Evolutionary conservation across 2,888 invertebrate genomes (phyloP).

Genomic region (Ectobius pallidus): DNA sequence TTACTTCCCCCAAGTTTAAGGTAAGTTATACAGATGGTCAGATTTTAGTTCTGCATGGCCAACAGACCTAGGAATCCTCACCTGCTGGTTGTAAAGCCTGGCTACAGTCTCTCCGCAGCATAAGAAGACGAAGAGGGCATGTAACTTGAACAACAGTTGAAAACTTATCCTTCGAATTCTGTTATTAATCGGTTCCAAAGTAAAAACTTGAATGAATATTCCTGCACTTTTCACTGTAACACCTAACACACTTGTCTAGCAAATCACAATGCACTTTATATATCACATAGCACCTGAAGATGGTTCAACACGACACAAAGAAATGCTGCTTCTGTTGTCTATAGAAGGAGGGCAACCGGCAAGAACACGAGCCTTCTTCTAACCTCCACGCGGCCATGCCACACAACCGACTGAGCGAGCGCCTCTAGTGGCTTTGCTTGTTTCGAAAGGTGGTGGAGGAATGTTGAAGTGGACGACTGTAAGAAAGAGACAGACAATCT

Average conservation of each 20-base stretch:
- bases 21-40: conserved; percentile 5
- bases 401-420: not conserved
- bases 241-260: too few relatives aligned
- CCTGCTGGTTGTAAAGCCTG: not conserved
- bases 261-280: not conserved
- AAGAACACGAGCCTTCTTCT: too few relatives aligned
- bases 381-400: not conserved
- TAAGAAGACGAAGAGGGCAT: conserved; percentile 2
- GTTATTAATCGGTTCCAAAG: not conserved
- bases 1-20: not conserved
- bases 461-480: not conserved
- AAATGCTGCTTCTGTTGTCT: not conserved
- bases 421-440: not conserved
- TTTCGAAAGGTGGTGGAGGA: not conserved
- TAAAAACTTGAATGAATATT: not conserved
- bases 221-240: too few relatives aligned
- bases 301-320: not conserved
- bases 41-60: not conserved
- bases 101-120: not conserved
- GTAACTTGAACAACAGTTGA: not conserved
- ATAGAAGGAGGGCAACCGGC: not conserved
- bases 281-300: not conserved
- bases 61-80: conserved; percentile 16
- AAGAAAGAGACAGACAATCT: not conserved
- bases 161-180: not conserved